Percentiles rank a stretch among this genome's conserved stretches.
These are phyloP conservation scores for Hozukius guyotensis DNA, from an alignment of 2,797 vertebrate genomes.

Conservation along the genomic window DNA sequence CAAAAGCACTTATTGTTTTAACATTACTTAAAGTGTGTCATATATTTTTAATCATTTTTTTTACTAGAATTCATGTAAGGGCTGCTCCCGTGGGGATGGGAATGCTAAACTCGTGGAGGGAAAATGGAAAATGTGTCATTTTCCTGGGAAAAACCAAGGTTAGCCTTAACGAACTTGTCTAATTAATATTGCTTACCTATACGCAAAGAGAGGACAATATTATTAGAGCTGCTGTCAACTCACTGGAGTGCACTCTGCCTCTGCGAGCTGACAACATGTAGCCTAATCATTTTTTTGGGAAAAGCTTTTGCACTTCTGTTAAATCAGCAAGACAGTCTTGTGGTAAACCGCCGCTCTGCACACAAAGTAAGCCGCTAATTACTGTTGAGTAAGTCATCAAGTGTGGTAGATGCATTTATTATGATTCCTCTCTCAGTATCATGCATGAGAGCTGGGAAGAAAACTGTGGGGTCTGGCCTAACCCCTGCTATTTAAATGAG, in stretches of 20 bases:
- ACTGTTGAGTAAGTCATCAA: slow-evolving; percentile 55
- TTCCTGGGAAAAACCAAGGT: slow-evolving; percentile 76
- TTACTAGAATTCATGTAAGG: slow-evolving; percentile 63
- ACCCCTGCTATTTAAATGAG: slow-evolving; percentile 10
- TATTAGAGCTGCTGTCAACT: slow-evolving; percentile 68
- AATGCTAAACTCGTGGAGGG: slow-evolving; percentile 57
- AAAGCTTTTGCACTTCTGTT: slow-evolving; percentile 36
- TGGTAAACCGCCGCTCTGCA: slow-evolving; percentile 42
- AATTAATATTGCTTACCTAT: slow-evolving; percentile 78
- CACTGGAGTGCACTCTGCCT: slow-evolving; percentile 52
- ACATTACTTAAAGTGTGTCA: slow-evolving; percentile 81
- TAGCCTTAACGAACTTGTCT: slow-evolving; percentile 75
- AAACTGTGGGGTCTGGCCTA: background rate
- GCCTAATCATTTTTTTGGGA: slow-evolving; percentile 30
- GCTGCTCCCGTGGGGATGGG: slow-evolving; percentile 58
- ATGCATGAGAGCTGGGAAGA: slow-evolving; percentile 20
- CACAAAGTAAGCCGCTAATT: slow-evolving; percentile 54
- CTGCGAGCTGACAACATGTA: slow-evolving; percentile 53
- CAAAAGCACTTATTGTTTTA: slow-evolving; percentile 79
- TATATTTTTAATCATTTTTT: slow-evolving; percentile 80
- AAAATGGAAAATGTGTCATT: slow-evolving; percentile 75
- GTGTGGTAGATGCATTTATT: slow-evolving; percentile 37
- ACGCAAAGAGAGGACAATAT: slow-evolving; percentile 70
- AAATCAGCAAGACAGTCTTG: slow-evolving; percentile 44
- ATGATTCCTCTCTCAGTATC: slow-evolving; percentile 19